Conservation (phyloP, 2,888 invertebrate species). For the Craniophora ligustri region DNA sequence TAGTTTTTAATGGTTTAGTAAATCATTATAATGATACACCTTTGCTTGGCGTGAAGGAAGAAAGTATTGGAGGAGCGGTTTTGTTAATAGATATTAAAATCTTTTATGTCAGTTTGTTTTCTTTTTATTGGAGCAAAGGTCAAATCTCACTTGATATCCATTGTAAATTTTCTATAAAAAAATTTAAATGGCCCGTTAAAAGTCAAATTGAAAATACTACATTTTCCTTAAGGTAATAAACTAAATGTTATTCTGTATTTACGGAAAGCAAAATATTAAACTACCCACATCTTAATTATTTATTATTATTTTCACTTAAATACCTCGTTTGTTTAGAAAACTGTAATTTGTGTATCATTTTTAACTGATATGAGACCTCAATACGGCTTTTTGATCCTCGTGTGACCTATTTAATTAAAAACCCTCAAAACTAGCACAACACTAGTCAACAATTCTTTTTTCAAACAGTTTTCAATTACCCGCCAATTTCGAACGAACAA, state of each 20-base stretch:
- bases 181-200: neutral
- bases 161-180: neutral
- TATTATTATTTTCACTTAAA: neutral
- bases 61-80: conserved; percentile 50
- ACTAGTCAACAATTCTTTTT: conserved; percentile 24
- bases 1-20: conserved; percentile 59
- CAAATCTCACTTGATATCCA: conserved; percentile 11
- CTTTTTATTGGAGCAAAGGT: conserved; percentile 45
- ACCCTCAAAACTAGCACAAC: neutral
- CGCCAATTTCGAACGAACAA: conserved; percentile 54
- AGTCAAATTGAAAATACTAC: neutral
- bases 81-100: conserved; percentile 57
- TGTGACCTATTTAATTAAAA: conserved; percentile 1
- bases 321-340: neutral
- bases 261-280: too few species aligned
- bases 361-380: too few species aligned
- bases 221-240: neutral
- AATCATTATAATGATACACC: conserved; percentile 59
- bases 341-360: neutral
- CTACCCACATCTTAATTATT: too few species aligned
- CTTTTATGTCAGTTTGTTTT: conserved; percentile 41
- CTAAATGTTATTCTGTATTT: too few species aligned
- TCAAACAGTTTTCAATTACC: conserved; percentile 53
- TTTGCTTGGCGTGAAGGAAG: conserved; percentile 40
- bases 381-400: too few species aligned